Base-by-base conservation (phyloP, 1,140 invertebrate genomes). In the Drosophila mayri region DNA sequence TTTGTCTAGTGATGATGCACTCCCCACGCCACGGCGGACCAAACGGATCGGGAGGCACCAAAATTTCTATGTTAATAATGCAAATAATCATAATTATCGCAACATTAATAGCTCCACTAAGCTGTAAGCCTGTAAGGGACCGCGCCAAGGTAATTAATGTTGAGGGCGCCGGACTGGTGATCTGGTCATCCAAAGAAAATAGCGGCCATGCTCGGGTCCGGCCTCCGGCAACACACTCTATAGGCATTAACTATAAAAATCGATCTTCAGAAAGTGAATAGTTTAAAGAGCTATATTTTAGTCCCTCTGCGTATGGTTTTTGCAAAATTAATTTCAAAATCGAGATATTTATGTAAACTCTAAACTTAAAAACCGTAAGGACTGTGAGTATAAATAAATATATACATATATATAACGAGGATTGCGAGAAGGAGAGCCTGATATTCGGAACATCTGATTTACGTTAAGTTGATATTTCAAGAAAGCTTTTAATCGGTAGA, bases 231-330 rank as follows among this genome's bases (percentile, higher is more conserved):
- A 68, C 44, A 20, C n/a, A 18, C 47, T 43, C 43, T 72, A n/a
- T 28, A 72, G 37, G 54, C 37, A 50, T 43, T 72, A 72, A 50
- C 68, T 60, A 72, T 60, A 25, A 25, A 60, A 60, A 73, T 12
- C 67, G 67, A 73, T 73, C 67, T 73, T 73, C 70, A 73, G 49
- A 50, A 70, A 73, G 70, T 47, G 52, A 72, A 46, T 72, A 72
- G 52, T 32, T 22, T 50, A 49, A 47, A 54, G 11, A 50, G 30
- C 47, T 58, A 71, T 59, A 35, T 59, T 22, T 59, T 49, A 71
- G 68, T 49, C 46, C 30, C 63, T 3, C 25, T 41, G 35, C 41
- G 18, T 49, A 64, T 40, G 8, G 14, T 38, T 66, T 49, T 65
- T 67, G 46, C 64, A 37, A 63, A 66, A 52, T 50, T 41, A 32